phyloP scores from a whole-genome alignment of 2,888 invertebrate species.

The Limnephilus lunatus region DNA sequence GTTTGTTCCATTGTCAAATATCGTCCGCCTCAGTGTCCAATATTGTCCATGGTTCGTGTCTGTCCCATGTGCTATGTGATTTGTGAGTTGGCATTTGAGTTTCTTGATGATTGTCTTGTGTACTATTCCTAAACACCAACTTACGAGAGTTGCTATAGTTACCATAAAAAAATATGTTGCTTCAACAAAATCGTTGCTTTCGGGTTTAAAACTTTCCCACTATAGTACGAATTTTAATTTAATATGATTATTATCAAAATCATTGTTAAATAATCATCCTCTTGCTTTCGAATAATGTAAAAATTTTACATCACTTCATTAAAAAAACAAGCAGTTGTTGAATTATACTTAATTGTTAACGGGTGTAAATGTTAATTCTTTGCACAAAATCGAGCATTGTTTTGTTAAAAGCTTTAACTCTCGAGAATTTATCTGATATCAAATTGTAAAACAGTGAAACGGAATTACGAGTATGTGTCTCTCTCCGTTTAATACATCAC shows the following conservation, averaged over 20 bases:
- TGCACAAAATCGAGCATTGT: neutral
- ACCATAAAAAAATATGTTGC: too few species aligned
- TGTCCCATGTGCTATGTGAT: neutral
- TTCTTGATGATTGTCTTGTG: neutral
- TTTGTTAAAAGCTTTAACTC: neutral
- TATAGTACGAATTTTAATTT: too few species aligned
- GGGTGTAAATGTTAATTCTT: neutral
- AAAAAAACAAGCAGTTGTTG: neutral
- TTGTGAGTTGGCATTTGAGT: neutral
- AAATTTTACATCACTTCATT: neutral
- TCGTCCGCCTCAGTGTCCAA: neutral
- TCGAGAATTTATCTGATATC: neutral
- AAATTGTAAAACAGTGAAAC: neutral
- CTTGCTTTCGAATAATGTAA: neutral
- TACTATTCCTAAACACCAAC: neutral
- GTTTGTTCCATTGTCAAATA: neutral
- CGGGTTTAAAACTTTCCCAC: too few species aligned
- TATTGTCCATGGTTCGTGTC: neutral
- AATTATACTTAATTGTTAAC: neutral
- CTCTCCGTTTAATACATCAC: neutral
- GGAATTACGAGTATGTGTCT: neutral
- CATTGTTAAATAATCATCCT: neutral
- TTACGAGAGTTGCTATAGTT: neutral
- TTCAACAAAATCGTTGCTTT: neutral
- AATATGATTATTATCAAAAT: neutral